Percentiles rank a stretch among this genome's conserved stretches.
phyloP scores from a whole-genome alignment of 2,113 vertebrate genomes.

The Dermatemys mawii region DNA sequence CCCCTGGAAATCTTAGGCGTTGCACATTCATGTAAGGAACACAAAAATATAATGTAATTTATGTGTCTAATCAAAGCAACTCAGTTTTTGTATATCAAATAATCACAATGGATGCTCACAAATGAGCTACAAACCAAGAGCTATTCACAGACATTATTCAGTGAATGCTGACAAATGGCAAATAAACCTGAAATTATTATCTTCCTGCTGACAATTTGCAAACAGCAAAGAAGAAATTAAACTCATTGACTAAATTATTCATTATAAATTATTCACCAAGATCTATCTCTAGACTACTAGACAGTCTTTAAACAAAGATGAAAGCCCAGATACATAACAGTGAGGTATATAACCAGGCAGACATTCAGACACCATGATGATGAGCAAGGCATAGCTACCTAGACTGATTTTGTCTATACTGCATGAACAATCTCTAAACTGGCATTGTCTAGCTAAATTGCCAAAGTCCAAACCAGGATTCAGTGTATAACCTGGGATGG shows the following conservation, averaged over 20 bases:
- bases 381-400: neutral
- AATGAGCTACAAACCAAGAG: neutral
- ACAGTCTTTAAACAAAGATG: neutral
- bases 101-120: neutral
- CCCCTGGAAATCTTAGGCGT: slow-evolving; percentile 45
- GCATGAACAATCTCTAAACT: neutral
- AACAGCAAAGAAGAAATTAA: neutral
- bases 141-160: neutral
- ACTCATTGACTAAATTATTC: neutral
- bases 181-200: neutral
- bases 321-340: neutral
- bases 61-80: neutral
- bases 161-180: neutral
- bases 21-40: slow-evolving; percentile 23
- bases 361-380: neutral
- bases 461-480: neutral
- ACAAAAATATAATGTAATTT: neutral
- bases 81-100: neutral
- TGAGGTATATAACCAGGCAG: neutral
- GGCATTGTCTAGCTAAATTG: neutral
- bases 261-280: neutral
- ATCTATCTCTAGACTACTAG: neutral
- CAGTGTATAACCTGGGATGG: neutral
- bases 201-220: accelerated
- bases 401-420: neutral